Evolutionary conservation across 2,888 invertebrate species (phyloP), one percentile per base, ranked within the genome.

Genomic region (Beris morrisii): DNA sequence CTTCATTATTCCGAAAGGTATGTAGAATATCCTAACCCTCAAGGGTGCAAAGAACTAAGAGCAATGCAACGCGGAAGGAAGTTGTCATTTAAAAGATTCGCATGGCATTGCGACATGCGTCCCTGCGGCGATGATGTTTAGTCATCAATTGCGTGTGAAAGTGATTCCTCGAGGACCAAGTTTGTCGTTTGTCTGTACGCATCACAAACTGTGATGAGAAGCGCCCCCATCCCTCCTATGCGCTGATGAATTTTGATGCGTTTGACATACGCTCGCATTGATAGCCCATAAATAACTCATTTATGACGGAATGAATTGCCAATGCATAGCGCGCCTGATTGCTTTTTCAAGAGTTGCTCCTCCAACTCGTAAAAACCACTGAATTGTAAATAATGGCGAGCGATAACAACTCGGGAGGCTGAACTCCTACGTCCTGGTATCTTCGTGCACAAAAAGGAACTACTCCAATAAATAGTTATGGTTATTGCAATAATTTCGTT

Each of bases 191-290:
- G 57, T 44, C 38, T 7, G 9, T 38, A 1, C 38, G 38, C 38
- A 5, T 38, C 38, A 32, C 15, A 13, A 13, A 9, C 12, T 54
- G 15, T 43, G 15, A 32, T 43, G 38, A 11, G 38, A 32, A 15
- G 11, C 5, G 11, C 32, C 54, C 7, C 12, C n/a, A n/a, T 61
- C 52, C 61, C 61, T 61, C 61, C 61, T 50, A 28, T 28, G 50
- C 6, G 22, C 53, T 64, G 64, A 64, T 55, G 64, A 48, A 65
- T 71, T 78, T 80, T 80, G 80, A 80, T 80, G 79, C 76, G 77
- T 76, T 79, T 79, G 79, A 80, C 79, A 79, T 79, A 78, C 79
- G 79, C 75, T 78, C 78, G 73, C 78, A 80, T 80, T 79, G 78
- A 79, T 78, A 77, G 78, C 78, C 74, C 78, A 78, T 78, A 78